Percentiles rank a stretch among this genome's conserved stretches.
These are phyloP conservation scores for Saguinus midas DNA, from an alignment of 2,113 vertebrate genomes.

Conservation along the genomic window DNA sequence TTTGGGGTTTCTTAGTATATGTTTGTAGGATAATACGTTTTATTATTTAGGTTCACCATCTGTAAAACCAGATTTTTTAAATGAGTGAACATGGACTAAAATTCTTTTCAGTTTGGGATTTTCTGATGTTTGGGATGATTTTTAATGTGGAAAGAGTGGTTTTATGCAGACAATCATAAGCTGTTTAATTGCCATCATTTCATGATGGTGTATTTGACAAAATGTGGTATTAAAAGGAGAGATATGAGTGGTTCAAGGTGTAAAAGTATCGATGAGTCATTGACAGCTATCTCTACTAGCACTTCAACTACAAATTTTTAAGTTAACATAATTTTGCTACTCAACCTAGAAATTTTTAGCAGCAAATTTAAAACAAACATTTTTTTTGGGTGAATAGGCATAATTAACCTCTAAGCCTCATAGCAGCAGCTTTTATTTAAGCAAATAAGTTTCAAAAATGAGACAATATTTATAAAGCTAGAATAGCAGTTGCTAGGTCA, in stretches of 20 bases:
- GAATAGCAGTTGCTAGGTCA: constrained; percentile 37
- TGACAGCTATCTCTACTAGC: not conserved
- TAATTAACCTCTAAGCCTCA: constrained; percentile 61
- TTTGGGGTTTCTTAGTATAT: not conserved
- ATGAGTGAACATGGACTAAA: not conserved
- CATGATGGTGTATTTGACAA: not conserved
- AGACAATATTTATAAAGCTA: constrained; percentile 68
- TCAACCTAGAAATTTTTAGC: constrained; percentile 51
- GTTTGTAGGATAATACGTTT: constrained; percentile 8
- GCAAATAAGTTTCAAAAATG: constrained; percentile 53
- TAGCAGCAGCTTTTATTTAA: constrained; percentile 57
- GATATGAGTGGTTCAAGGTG: not conserved
- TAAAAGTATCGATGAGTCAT: not conserved
- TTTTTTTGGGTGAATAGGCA: constrained; percentile 43
- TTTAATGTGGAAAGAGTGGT: not conserved
- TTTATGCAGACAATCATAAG: not conserved
- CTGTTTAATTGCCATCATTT: constrained; percentile 12
- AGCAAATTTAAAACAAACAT: constrained; percentile 49
- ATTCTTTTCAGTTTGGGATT: not conserved
- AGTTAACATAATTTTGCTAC: constrained; percentile 1
- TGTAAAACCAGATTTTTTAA: constrained; percentile 41
- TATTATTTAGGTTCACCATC: constrained; percentile 20
- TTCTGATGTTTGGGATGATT: not conserved
- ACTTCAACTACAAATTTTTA: not conserved
- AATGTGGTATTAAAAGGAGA: constrained; percentile 1